A percentile compares a stretch with the other conserved stretches of the same genome.
Conservation (phyloP, 2,797 vertebrate species). For the Pangasius mekongensis region DNA sequence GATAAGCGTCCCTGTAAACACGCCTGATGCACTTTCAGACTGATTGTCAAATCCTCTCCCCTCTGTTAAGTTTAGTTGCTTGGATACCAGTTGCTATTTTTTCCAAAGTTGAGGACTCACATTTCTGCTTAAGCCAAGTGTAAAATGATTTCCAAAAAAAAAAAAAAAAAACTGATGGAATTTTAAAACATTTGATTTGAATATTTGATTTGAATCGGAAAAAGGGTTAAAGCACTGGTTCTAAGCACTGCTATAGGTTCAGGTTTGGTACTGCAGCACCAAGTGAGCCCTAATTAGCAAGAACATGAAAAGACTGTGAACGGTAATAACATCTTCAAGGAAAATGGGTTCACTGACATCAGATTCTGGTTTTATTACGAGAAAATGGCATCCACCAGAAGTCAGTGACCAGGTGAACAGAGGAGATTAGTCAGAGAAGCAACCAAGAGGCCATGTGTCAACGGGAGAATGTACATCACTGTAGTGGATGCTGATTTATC, state of each 20-base stretch:
- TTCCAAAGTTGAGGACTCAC: slow-evolving; percentile 1
- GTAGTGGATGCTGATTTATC: neutral
- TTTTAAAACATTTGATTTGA: neutral
- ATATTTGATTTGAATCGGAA: neutral
- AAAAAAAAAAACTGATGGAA: neutral
- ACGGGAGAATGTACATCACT: neutral
- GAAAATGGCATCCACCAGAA: neutral
- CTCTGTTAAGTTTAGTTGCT: slow-evolving; percentile 32
- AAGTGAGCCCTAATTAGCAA: neutral
- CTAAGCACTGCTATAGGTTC: neutral
- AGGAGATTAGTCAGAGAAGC: neutral
- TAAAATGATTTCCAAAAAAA: neutral
- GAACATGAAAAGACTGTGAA: neutral
- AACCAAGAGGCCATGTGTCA: neutral
- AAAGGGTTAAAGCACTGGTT: neutral
- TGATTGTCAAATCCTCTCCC: slow-evolving; percentile 26
- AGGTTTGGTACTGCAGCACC: neutral
- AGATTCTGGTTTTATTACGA: neutral
- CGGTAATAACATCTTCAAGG: neutral
- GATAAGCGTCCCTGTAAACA: neutral
- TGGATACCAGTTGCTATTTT: slow-evolving; percentile 32
- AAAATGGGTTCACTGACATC: neutral
- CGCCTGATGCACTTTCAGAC: slow-evolving; percentile 7
- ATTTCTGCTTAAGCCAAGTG: neutral
- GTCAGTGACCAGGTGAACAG: neutral